Evolutionary conservation across 2,888 invertebrate species (phyloP), one percentile per base, ranked within the genome.

Genomic region (Ormyrus rosae): DNA sequence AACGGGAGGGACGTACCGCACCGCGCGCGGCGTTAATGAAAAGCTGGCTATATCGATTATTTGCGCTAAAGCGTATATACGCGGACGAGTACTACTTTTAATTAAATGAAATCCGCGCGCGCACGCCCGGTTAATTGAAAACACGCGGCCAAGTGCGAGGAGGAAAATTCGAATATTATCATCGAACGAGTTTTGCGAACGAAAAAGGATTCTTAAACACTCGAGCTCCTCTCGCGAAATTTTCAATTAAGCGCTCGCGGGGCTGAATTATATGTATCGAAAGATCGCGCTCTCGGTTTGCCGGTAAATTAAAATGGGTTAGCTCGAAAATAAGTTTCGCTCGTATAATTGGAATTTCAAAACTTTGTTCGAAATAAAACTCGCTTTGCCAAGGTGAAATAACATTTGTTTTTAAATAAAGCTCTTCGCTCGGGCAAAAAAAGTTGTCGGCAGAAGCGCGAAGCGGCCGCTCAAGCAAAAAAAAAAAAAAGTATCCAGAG

Each of bases 21-120:
- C 34, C 2, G 2, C 34, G 34, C 34, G 53, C 48, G n/a, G 46
- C 56, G 73, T 56, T 73, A 73, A 65, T 65, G 65, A 73, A 73
- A 73, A 65, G 71, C 60, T 61, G 61, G 61, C 64, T 65, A 63
- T 63, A 72, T 73, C 65, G 73, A 65, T 73, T 73, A 56, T 48
- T 73, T 51, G 63, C 34, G 34, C 34, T 34, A 72, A 61, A 48
- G 48, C 34, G 34, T 4, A 34, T 2, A 34, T 19, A 19, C 19
- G 19, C 34, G 34, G 34, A 34, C 34, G 34, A 34, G 34, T 34
- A 34, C 34, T 34, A 34, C 48, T 73, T 73, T 65, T 73, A 73
- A 65, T 73, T 73, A 73, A 73, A 73, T 65, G 61, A 65, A 73
- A 56, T 56, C 19, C 50, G 13, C 46, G 13, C 46, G 48, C 13